Evolutionary conservation across 2,888 invertebrate species (phyloP), one percentile per base, ranked within the genome.

Genomic region (Hermodice carunculata): DNA sequence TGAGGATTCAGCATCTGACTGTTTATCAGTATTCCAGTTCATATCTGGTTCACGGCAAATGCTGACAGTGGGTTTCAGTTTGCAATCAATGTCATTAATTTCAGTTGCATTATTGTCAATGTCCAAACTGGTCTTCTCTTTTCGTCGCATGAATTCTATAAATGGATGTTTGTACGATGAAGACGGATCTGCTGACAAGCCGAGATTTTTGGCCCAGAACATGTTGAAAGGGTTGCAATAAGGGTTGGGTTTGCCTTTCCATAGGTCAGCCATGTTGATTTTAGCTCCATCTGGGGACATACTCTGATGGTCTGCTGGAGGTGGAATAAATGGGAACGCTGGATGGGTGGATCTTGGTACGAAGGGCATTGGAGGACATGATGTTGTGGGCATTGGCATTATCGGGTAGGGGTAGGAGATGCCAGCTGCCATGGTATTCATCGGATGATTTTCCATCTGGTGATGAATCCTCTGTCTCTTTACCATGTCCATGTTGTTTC

Each of bases 161-260:
- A 60, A 51, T 19, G 19, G 51, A 3, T 52, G 60, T 28, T 60
- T 52, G 40, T 48, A 52, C 17, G 17, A 17, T 4, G 57, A 22
- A 17, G 40, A 17, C 22, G 40, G 48, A 28, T 60, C 60, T 37
- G 37, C 52, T 22, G 32, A 61, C 31, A 66, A 26, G 46, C 56
- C 51, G 24, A 61, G 43, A 53, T 46, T 61, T 51, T 61, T 66
- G 31, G 60, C 61, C 66, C 66, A 66, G 44, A 66, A 42, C 43
- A 63, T 43, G n/a, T 56, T 56, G 24, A 66, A 52, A 1, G 66
- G 66, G 58, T 64, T 59, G 29, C 42, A 51, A 31, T 59, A 64
- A 6, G 64, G 52, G 29, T 28, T 22, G n/a, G 51, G n/a, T 37
- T 60, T 60, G 29, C 40, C 32, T 52, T 60, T 60, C 60, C 60